Conservation (phyloP, 2,888 invertebrate genomes). For the Pristionchus entomophagus region DNA sequence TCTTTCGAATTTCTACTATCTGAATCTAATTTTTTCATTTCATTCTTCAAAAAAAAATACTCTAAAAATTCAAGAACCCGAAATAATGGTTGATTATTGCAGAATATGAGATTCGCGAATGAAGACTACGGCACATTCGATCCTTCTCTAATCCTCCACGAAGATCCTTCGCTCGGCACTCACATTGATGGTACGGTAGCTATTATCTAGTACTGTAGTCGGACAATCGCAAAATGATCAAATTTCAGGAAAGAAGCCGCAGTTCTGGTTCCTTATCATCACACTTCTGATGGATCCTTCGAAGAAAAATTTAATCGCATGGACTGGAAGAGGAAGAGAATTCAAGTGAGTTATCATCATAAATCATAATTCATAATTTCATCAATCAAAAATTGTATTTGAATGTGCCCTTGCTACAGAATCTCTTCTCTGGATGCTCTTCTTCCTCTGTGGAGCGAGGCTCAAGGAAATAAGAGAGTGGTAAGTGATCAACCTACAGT, state of each 20-base stretch:
- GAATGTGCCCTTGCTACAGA: too few relatives aligned
- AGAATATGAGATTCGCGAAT: not conserved
- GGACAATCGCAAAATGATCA: not conserved
- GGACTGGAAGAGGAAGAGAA: slow-evolving; percentile 33
- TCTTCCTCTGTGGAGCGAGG: not conserved
- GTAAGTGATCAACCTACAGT: too few relatives aligned
- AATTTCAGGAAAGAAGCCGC: not conserved
- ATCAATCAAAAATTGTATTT: too few relatives aligned
- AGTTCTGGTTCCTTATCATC: slow-evolving; percentile 3
- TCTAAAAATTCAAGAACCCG: too few relatives aligned
- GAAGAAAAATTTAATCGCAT: not conserved
- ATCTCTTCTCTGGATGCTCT: not conserved
- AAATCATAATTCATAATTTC: too few relatives aligned
- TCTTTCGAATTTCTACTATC: too few relatives aligned
- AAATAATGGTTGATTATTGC: too few relatives aligned
- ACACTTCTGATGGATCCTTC: slow-evolving; percentile 5
- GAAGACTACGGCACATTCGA: not conserved
- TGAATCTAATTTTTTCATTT: too few relatives aligned
- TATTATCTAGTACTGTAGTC: not conserved
- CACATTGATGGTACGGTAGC: not conserved
- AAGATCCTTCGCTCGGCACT: not conserved
- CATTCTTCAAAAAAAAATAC: too few relatives aligned
- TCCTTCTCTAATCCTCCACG: not conserved
- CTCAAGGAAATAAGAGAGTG: too few relatives aligned
- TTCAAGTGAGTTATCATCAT: too few relatives aligned